Conservation (phyloP, 2,888 invertebrate genomes). For the Sisyra nigra region DNA sequence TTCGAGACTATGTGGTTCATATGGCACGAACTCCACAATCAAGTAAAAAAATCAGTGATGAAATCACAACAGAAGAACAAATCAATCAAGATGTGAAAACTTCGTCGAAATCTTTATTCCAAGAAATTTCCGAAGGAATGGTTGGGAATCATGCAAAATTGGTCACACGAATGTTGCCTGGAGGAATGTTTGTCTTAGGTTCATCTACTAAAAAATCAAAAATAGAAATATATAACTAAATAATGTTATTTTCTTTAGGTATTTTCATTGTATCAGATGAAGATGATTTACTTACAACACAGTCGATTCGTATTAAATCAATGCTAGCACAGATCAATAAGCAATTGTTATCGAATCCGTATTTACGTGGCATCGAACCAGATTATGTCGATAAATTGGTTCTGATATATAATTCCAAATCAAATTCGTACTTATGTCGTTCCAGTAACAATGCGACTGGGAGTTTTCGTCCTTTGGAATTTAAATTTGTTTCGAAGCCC, state of each 20-base stretch:
- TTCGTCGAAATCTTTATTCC: slow-evolving; percentile 25
- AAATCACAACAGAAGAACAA: slow-evolving; percentile 22
- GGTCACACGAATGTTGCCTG: slow-evolving; percentile 79
- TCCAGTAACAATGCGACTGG: slow-evolving; percentile 40
- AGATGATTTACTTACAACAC: slow-evolving; percentile 37
- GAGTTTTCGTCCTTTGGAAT: slow-evolving; percentile 50
- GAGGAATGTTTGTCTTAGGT: slow-evolving; percentile 75
- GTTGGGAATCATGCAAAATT: slow-evolving; percentile 71
- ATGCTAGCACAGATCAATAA: slow-evolving; percentile 40
- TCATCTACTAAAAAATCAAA: slow-evolving; percentile 6
- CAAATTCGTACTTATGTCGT: slow-evolving; percentile 42
- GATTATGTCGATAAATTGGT: slow-evolving; percentile 44
- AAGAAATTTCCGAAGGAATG: slow-evolving; percentile 48
- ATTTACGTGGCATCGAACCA: slow-evolving; percentile 41
- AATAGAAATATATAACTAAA: not conserved
- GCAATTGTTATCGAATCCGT: slow-evolving; percentile 34
- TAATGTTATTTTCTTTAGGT: slow-evolving; percentile 27
- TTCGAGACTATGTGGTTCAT: slow-evolving; percentile 63
- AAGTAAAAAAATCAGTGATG: slow-evolving; percentile 26
- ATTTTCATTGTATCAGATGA: slow-evolving; percentile 58
- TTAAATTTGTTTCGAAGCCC: slow-evolving; percentile 54
- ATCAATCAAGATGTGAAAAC: slow-evolving; percentile 25
- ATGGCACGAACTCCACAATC: slow-evolving; percentile 58
- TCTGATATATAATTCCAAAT: slow-evolving; percentile 37
- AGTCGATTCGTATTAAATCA: slow-evolving; percentile 38